These are phyloP conservation scores for Lasioglossum baleicum DNA, from an alignment of 1,140 invertebrate species.

Conservation along the genomic window DNA sequence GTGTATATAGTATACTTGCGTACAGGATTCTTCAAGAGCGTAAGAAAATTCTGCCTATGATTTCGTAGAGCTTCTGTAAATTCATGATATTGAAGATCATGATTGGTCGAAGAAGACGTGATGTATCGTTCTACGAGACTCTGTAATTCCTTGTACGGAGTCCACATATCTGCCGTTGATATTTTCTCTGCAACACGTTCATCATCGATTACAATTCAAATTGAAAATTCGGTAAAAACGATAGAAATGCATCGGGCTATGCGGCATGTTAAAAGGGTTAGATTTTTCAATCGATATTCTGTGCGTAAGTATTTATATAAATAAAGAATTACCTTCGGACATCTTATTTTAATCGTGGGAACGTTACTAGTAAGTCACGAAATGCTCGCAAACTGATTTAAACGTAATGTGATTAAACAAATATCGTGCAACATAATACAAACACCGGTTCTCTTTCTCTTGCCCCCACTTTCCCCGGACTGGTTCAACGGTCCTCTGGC, in stretches of 20 bases:
- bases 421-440: slow-evolving; percentile 45
- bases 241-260: not conserved
- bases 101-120: slow-evolving; percentile 80
- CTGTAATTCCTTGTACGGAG: slow-evolving; percentile 90
- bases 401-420: not conserved
- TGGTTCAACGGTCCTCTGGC: too few relatives aligned
- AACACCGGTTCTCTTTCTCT: slow-evolving; percentile 55
- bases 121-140: slow-evolving; percentile 87
- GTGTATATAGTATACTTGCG: slow-evolving; percentile 70
- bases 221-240: not conserved
- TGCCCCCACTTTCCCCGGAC: too few relatives aligned
- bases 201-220: not conserved
- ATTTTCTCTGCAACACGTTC: slow-evolving; percentile 68
- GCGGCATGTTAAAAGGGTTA: not conserved
- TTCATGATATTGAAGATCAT: slow-evolving; percentile 85
- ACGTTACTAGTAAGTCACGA: slow-evolving; percentile 37
- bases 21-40: slow-evolving; percentile 93
- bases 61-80: slow-evolving; percentile 89
- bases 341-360: slow-evolving; percentile 21
- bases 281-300: not conserved
- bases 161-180: slow-evolving; percentile 90
- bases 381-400: not conserved
- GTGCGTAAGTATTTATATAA: not conserved
- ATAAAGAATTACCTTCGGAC: slow-evolving; percentile 50
- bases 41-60: slow-evolving; percentile 93